Conservation (phyloP, 1,140 invertebrate genomes). For the Drosophila oshimai region DNA sequence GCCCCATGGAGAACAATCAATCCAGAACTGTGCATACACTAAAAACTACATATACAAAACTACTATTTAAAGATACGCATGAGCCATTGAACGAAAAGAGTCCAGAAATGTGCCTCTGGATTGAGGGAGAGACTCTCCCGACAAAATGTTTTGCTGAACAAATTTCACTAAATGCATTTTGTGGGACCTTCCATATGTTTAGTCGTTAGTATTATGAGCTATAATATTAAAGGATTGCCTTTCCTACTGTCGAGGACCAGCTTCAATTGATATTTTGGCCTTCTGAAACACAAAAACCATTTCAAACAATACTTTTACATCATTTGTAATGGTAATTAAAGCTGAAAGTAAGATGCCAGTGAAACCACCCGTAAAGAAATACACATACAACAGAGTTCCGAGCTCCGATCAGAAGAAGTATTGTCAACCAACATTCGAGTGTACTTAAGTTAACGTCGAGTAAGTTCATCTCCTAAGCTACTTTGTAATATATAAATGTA, state of each 20-base stretch:
- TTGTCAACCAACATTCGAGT: slow-evolving; percentile 70
- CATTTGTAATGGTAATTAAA: not conserved
- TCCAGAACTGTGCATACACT: slow-evolving; percentile 65
- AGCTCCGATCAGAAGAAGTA: slow-evolving; percentile 54
- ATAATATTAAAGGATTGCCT: not conserved
- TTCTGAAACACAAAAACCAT: not conserved
- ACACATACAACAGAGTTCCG: slow-evolving; percentile 3
- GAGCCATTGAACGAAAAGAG: not conserved
- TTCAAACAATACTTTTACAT: not conserved
- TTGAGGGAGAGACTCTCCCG: not conserved
- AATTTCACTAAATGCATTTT: not conserved
- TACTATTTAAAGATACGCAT: slow-evolving; percentile 9
- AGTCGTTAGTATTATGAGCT: slow-evolving; percentile 21
- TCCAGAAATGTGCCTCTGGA: not conserved
- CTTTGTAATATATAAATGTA: slow-evolving; percentile 30
- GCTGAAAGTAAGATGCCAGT: slow-evolving; percentile 7
- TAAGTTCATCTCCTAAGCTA: slow-evolving; percentile 54
- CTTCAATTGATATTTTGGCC: not conserved
- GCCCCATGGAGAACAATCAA: slow-evolving; percentile 17
- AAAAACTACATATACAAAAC: slow-evolving; percentile 23
- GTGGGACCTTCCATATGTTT: slow-evolving; percentile 12
- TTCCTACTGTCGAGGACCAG: too few species aligned
- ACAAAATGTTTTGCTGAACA: not conserved
- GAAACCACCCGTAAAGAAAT: not conserved
- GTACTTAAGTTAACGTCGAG: slow-evolving; percentile 60